phyloP scores from a whole-genome alignment of 2,113 vertebrate species.

The Prunella himalayana region DNA sequence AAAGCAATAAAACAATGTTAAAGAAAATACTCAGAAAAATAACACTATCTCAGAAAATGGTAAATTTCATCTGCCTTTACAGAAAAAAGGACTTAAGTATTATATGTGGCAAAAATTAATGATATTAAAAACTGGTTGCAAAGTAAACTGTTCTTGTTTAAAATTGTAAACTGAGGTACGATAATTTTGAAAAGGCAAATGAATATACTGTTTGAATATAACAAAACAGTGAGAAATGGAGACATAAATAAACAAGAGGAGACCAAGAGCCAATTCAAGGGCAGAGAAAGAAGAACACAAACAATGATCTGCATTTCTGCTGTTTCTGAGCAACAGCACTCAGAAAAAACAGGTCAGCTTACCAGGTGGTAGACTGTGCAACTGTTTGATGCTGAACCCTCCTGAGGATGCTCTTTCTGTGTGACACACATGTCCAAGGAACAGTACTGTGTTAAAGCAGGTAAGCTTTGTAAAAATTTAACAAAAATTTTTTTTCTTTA shows the following conservation, averaged over 20 bases:
- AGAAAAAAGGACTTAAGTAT: neutral
- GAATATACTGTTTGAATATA: neutral
- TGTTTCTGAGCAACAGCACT: neutral
- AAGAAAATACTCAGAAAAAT: neutral
- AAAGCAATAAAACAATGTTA: neutral
- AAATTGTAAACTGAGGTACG: neutral
- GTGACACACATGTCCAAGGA: neutral
- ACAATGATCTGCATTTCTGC: neutral
- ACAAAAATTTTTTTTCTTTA: neutral
- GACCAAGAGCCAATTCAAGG: neutral
- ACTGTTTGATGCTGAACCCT: neutral
- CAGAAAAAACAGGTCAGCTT: constrained; percentile 31
- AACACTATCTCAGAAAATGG: neutral
- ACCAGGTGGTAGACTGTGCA: neutral
- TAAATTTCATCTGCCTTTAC: neutral
- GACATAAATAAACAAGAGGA: neutral
- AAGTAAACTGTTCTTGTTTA: neutral
- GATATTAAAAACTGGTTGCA: neutral
- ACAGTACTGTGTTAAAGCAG: neutral
- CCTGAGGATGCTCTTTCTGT: neutral
- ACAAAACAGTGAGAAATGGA: neutral
- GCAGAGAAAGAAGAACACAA: neutral
- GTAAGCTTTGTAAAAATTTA: neutral
- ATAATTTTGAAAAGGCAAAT: neutral
- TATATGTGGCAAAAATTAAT: neutral